Evolutionary conservation across 2,797 vertebrate genomes (phyloP).

Genomic region (Argentina silus): DNA sequence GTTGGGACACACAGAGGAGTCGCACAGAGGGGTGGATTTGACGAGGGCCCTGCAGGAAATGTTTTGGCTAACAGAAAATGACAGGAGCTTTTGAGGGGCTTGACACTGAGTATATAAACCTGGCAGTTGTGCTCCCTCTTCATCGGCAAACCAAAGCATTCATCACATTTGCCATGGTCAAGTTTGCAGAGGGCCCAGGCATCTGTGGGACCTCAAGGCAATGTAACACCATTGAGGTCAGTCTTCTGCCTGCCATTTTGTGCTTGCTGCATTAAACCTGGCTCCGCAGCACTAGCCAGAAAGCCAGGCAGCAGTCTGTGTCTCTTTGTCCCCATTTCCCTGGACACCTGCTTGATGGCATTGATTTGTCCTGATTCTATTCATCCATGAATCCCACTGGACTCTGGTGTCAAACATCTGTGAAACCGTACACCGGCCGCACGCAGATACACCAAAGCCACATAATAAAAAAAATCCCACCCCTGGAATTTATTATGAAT

Average conservation of each 20-base stretch:
- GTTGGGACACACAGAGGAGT: slow-evolving; percentile 41
- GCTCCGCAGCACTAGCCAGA: slow-evolving; percentile 57
- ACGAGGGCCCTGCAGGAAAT: slow-evolving; percentile 66
- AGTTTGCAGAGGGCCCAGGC: slow-evolving; percentile 52
- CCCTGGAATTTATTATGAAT: slow-evolving; percentile 32
- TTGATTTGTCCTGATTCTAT: slow-evolving; percentile 77
- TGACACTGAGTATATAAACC: slow-evolving; percentile 69
- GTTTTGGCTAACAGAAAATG: slow-evolving; percentile 75
- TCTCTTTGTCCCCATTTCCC: slow-evolving; percentile 70
- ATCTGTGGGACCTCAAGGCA: slow-evolving; percentile 78
- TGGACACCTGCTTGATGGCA: slow-evolving; percentile 75
- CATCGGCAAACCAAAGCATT: slow-evolving; percentile 57
- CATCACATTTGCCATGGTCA: slow-evolving; percentile 68
- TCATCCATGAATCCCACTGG: slow-evolving; percentile 67
- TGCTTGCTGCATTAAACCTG: slow-evolving; percentile 60
- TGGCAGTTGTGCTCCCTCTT: slow-evolving; percentile 54
- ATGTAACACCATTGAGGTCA: slow-evolving; percentile 66
- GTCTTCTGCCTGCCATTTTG: slow-evolving; percentile 70
- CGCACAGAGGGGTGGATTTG: slow-evolving; percentile 55
- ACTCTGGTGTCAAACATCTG: slow-evolving; percentile 79
- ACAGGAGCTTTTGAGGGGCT: slow-evolving; percentile 70
- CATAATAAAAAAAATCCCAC: slow-evolving; percentile 34
- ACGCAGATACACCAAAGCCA: slow-evolving; percentile 39
- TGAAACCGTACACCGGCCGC: slow-evolving; percentile 50
- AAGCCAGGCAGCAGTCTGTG: slow-evolving; percentile 50